These are phyloP conservation scores for Atractosteus spatula DNA, from an alignment of 2,113 vertebrate genomes.

Conservation along the genomic window DNA sequence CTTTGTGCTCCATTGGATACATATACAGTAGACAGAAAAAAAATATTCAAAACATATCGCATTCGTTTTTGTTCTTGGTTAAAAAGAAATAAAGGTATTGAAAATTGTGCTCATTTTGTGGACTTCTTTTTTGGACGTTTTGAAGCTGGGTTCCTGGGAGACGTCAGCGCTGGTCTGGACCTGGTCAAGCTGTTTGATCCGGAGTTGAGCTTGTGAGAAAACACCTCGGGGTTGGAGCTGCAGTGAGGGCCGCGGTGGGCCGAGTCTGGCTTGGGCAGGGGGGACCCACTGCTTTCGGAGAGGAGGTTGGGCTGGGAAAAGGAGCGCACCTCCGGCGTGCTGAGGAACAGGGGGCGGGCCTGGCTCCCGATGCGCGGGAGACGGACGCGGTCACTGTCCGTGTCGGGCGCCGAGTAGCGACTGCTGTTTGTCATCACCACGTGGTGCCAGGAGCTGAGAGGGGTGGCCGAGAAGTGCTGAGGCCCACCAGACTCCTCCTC, in stretches of 20 bases:
- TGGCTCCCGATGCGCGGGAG: constrained; percentile 44
- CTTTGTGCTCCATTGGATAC: too few relatives aligned
- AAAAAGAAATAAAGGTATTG: too few relatives aligned
- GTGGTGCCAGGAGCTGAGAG: constrained; percentile 73
- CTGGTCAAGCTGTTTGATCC: constrained; percentile 52
- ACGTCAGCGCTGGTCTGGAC: constrained; percentile 57
- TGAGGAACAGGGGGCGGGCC: constrained; percentile 37
- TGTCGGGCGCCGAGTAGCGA: constrained; percentile 56
- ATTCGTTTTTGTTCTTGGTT: too few relatives aligned
- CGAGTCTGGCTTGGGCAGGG: constrained; percentile 44
- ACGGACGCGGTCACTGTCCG: constrained; percentile 56
- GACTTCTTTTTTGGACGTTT: constrained; percentile 18
- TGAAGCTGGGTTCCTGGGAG: constrained; percentile 22
- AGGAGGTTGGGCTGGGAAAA: constrained; percentile 65
- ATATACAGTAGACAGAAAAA: too few relatives aligned
- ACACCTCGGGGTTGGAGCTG: constrained; percentile 43
- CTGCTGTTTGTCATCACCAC: constrained; percentile 65
- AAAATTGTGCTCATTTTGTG: background rate
- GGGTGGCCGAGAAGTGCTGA: constrained; percentile 65
- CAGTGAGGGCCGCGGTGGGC: constrained; percentile 43
- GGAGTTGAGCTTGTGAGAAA: constrained; percentile 47
- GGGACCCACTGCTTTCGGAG: constrained; percentile 26
- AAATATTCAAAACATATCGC: too few relatives aligned
- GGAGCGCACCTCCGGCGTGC: constrained; percentile 51
- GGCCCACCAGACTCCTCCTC: constrained; percentile 59